Evolutionary conservation across 2,797 vertebrate species (phyloP).

Genomic region (Poeciliopsis gracilis): DNA sequence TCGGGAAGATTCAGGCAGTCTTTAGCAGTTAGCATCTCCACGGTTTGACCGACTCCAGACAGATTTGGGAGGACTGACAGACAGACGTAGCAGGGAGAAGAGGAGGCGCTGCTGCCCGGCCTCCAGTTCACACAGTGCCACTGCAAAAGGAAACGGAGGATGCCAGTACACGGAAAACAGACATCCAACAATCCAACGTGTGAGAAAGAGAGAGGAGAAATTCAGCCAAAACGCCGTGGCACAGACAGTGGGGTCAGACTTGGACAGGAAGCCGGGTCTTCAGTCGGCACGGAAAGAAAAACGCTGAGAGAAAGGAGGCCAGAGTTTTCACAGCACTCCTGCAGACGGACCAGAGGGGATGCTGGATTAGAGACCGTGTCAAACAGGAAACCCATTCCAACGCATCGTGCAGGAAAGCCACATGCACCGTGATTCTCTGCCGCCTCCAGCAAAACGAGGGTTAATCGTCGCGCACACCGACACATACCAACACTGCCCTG

Average conservation of each 20-base stretch:
- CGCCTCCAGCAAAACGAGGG: constrained; percentile 72
- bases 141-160: constrained; percentile 49
- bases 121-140: constrained; percentile 59
- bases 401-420: constrained; percentile 80
- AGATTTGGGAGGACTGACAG: constrained; percentile 45
- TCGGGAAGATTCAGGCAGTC: constrained; percentile 48
- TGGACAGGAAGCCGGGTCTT: constrained; percentile 51
- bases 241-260: constrained; percentile 57
- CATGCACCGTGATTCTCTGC: constrained; percentile 81
- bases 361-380: constrained; percentile 71
- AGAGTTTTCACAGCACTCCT: constrained; percentile 65
- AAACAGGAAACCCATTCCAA: constrained; percentile 57
- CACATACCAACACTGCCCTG: constrained; percentile 73
- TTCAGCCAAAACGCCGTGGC: constrained; percentile 56
- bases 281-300: constrained; percentile 36
- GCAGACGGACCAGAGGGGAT: constrained; percentile 65
- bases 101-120: constrained; percentile 43
- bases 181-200: constrained; percentile 51
- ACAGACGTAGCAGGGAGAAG: constrained; percentile 37
- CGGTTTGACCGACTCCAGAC: constrained; percentile 57
- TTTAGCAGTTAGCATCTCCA: constrained; percentile 60
- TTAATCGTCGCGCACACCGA: constrained; percentile 69
- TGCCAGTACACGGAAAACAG: constrained; percentile 52
- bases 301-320: constrained; percentile 40
- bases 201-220: constrained; percentile 27